A percentile compares a stretch with the other conserved stretches of the same genome.
Evolutionary conservation across 35 echinoderm and acorn worm species (phyloP).

Genomic region (Holothuria glaberrima): DNA sequence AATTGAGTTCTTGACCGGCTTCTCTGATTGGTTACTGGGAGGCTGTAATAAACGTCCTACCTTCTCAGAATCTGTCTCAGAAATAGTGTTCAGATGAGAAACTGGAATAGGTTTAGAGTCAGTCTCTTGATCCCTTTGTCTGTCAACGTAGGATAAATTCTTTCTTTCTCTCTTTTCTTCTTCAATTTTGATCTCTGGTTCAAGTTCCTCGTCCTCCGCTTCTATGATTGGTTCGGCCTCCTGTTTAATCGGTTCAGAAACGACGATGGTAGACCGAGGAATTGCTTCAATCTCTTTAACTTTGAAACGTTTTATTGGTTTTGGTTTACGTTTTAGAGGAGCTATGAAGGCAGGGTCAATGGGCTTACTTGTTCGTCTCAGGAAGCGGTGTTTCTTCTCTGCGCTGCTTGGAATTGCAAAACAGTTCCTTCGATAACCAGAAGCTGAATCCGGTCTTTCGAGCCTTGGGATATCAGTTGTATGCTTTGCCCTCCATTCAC

Average conservation of each 20-base stretch:
- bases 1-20: background rate
- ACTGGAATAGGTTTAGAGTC: no score
- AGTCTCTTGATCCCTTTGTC: conserved; percentile 1
- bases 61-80: background rate
- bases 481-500: conserved; percentile 1
- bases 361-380: conserved; percentile 13
- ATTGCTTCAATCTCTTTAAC: background rate
- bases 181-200: background rate
- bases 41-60: background rate
- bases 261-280: background rate
- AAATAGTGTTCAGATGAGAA: background rate
- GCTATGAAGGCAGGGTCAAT: background rate
- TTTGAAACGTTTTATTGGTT: background rate
- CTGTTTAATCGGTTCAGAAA: background rate
- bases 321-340: conserved; percentile 14
- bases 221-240: background rate
- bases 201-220: background rate
- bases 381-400: background rate
- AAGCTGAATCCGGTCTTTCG: conserved; percentile 31
- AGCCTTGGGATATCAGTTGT: conserved; percentile 23
- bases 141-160: background rate
- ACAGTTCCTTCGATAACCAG: background rate
- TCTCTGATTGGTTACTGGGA: background rate
- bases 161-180: background rate
- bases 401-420: background rate